Conservation (phyloP, 2,113 vertebrate species). For the Piprites chloris region DNA sequence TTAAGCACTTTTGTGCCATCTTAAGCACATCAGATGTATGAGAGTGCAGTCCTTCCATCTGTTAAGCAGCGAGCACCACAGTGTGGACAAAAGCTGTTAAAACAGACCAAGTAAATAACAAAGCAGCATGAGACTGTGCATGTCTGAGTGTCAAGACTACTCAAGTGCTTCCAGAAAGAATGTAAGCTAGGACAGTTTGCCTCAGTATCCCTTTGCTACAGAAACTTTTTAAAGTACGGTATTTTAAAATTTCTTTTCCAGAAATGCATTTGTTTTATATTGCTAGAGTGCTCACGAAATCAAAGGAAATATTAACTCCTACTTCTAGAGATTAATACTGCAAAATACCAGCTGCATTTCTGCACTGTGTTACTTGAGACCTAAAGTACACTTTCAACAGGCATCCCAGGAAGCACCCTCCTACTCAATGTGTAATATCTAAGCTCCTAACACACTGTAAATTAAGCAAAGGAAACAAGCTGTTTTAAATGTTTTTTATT, state of each 20-base stretch:
- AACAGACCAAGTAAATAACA: neutral
- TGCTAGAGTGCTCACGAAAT: neutral
- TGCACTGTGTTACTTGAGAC: accelerated
- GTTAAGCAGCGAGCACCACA: neutral
- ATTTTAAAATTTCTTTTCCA: neutral
- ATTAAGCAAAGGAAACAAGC: neutral
- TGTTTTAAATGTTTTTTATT: conserved; percentile 71
- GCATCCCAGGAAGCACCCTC: neutral
- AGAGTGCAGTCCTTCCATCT: neutral
- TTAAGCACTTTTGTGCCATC: neutral
- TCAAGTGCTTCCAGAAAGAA: neutral
- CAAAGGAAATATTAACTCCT: neutral
- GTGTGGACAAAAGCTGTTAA: neutral
- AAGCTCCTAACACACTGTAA: neutral
- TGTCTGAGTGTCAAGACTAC: accelerated
- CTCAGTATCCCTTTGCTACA: neutral
- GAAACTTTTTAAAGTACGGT: neutral
- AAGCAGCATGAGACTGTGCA: neutral
- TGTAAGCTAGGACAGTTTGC: neutral
- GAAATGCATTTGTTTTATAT: neutral
- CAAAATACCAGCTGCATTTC: neutral
- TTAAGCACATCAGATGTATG: neutral
- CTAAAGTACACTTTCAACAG: accelerated
- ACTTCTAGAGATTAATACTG: neutral
- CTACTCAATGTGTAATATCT: neutral